phyloP scores from a whole-genome alignment of 2,888 invertebrate species.

The Chymomyza amoena region DNA sequence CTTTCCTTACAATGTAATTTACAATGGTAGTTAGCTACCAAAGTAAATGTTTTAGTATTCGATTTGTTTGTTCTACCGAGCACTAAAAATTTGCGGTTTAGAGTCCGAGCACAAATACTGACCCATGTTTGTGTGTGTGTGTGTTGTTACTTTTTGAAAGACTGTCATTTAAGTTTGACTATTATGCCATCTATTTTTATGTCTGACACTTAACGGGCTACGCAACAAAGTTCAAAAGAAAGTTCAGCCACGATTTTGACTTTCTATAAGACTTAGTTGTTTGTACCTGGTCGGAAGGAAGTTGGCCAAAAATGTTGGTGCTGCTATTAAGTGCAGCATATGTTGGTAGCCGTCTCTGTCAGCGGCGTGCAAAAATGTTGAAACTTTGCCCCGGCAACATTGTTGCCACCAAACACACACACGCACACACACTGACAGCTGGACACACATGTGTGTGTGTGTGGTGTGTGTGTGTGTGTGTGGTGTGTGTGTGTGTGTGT shows the following conservation, averaged over 20 bases:
- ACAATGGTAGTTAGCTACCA: no score
- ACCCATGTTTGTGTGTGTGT: not conserved
- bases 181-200: not conserved
- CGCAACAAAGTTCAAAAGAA: slow-evolving; percentile 26
- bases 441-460: not conserved
- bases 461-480: no score
- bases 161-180: not conserved
- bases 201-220: not conserved
- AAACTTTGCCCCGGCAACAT: slow-evolving; percentile 52
- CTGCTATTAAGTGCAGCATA: slow-evolving; percentile 1
- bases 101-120: not conserved
- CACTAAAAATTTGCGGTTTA: not conserved
- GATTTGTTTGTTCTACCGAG: not conserved
- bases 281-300: not conserved
- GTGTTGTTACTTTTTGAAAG: not conserved
- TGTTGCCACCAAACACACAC: slow-evolving; percentile 38
- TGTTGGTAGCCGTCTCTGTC: not conserved
- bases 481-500: not conserved
- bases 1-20: no score
- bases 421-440: not conserved
- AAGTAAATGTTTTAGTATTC: no score
- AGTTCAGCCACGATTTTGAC: slow-evolving; percentile 23
- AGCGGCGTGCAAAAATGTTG: slow-evolving; percentile 29
- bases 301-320: slow-evolving; percentile 14
- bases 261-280: slow-evolving; percentile 14